Conservation (phyloP, 1,140 invertebrate species). For the Eurosta solidaginis region DNA sequence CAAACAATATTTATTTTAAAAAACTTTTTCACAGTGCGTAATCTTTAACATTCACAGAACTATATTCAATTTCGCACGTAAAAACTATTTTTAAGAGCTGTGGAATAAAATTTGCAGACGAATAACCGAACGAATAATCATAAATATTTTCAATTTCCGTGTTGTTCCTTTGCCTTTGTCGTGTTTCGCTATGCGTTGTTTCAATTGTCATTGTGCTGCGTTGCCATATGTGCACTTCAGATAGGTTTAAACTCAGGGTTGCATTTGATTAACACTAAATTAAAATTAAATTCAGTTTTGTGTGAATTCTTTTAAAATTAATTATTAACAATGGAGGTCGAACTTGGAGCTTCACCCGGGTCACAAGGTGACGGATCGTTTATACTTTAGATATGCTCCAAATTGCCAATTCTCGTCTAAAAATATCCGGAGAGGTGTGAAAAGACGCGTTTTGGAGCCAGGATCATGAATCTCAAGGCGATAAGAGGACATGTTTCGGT, state of each 20-base stretch:
- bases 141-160: neutral
- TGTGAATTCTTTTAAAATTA: too few species aligned
- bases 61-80: neutral
- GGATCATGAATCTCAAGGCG: too few species aligned
- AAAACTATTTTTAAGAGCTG: constrained; percentile 1
- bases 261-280: neutral
- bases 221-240: neutral
- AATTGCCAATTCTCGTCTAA: too few species aligned
- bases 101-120: neutral
- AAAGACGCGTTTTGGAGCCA: too few species aligned
- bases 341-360: too few species aligned
- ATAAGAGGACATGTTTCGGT: too few species aligned
- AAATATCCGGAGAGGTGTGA: too few species aligned
- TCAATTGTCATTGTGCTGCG: neutral
- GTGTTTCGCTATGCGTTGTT: neutral
- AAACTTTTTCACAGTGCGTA: neutral
- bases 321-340: too few species aligned
- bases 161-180: constrained; percentile 3
- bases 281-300: neutral
- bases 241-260: neutral
- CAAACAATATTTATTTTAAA: neutral
- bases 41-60: neutral
- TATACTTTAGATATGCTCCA: too few species aligned
- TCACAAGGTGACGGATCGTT: too few species aligned
- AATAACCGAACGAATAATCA: neutral